A percentile compares a stretch with the other conserved stretches of the same genome.
These are phyloP conservation scores for Anastrepha obliqua DNA, from an alignment of 1,140 invertebrate genomes.

Conservation along the genomic window DNA sequence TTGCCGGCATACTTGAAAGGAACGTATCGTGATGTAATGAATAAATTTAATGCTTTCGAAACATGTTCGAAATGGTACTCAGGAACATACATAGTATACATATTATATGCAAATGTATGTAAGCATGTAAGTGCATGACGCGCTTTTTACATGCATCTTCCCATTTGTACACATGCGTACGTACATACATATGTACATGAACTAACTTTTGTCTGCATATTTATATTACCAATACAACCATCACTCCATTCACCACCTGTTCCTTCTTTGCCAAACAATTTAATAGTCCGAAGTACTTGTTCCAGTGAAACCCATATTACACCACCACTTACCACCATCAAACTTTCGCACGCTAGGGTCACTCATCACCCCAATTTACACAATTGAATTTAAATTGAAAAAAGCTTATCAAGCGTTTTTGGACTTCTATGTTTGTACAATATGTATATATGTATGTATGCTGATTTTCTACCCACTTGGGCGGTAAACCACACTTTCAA, in stretches of 20 bases:
- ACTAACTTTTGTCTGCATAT: not conserved
- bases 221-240: not conserved
- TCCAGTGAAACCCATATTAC: not conserved
- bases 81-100: no score
- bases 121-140: no score
- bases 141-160: no score
- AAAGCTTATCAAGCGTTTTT: not conserved
- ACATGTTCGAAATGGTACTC: no score
- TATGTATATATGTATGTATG: not conserved
- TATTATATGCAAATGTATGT: no score
- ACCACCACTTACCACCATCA: not conserved
- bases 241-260: not conserved
- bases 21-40: not conserved
- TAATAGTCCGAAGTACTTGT: not conserved
- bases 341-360: not conserved
- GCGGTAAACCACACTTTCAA: not conserved
- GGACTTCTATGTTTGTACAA: not conserved
- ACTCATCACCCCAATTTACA: not conserved
- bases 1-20: not conserved
- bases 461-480: not conserved
- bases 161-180: no score
- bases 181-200: not conserved
- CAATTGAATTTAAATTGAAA: slow-evolving; percentile 25
- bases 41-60: not conserved
- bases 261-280: not conserved